These are phyloP conservation scores for Clivina fossor DNA, from an alignment of 2,888 invertebrate genomes.

Conservation along the genomic window DNA sequence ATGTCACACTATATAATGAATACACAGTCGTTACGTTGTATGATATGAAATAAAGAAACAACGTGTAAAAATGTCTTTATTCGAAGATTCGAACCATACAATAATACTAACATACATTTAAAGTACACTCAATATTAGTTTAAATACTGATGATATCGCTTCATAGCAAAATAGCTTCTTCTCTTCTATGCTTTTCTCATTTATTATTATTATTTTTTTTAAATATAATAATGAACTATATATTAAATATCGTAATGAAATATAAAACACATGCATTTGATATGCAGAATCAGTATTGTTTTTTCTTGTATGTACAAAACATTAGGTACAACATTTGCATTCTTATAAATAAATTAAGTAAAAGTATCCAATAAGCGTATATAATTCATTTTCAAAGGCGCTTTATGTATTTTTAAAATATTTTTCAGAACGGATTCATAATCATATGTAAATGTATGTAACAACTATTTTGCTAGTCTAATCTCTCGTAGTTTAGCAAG, in stretches of 20 bases:
- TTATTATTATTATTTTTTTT: conserved; percentile 13
- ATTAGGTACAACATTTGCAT: conserved; percentile 32
- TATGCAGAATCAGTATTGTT: conserved; percentile 32
- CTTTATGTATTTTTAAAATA: conserved; percentile 29
- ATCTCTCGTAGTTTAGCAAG: conserved; percentile 28
- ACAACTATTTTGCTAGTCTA: conserved; percentile 22
- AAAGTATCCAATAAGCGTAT: conserved; percentile 34
- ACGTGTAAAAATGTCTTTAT: conserved; percentile 30
- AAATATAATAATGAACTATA: conserved; percentile 5
- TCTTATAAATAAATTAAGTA: conserved; percentile 34
- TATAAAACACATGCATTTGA: conserved; percentile 35
- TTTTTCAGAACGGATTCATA: conserved; percentile 31
- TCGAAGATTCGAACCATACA: conserved; percentile 28
- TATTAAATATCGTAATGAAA: conserved; percentile 23
- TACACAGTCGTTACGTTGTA: not conserved
- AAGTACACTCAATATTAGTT: conserved; percentile 26
- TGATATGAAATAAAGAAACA: conserved; percentile 6
- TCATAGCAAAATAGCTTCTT: conserved; percentile 32
- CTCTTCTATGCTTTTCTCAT: conserved; percentile 25
- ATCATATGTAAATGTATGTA: conserved; percentile 23
- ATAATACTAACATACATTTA: conserved; percentile 28
- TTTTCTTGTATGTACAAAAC: conserved; percentile 30
- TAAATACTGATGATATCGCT: conserved; percentile 33
- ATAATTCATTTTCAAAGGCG: conserved; percentile 31
- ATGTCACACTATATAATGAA: no score